Evolutionary conservation across 2,113 vertebrate genomes (phyloP), one percentile per base, ranked within the genome.

Genomic region (Eonycteris spelaea): DNA sequence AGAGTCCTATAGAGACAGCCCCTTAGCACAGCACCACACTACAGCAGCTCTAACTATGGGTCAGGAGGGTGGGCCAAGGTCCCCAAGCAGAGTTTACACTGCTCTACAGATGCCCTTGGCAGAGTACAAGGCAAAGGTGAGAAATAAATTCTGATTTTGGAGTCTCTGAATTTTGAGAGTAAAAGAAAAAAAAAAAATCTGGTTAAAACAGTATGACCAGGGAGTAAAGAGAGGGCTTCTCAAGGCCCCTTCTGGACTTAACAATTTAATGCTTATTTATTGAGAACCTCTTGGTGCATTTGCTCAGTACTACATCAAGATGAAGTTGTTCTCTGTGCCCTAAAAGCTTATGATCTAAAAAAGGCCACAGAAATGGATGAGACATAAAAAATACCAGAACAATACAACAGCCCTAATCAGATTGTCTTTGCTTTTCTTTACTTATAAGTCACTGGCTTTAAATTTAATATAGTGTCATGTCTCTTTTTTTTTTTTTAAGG

Each of bases 401-500:
- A 95, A 95, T 55, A 68, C 71, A 92, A 94, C 61, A 73, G 51
- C 94, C 86, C 97, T 96, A 96, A 97, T 96, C 91, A 97, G 70
- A 94, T 86, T 51, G 45, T 22, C 95, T 96, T 97, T 94, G 86
- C 86, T 96, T 95, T 95, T 59, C 95, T 97, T 94, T 95, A 95
- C 92, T 94, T 94, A 65, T 95, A 97, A 97, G 97, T 95, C 95
- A 80, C 83, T 67, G 94, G 96, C 95, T 97, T 98, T 97, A 98
- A 97, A 97, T 97, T 97, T 97, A 98, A 98, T 97, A 98, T 95
- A 94, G 68, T 97, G 74, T 93, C 96, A 85, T 70, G 59, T 96
- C 94, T 97, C 95, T 43, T 43, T 43, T 97, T 96, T 98, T 97
- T 97, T 97, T 96, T 51, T 96, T 95, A 67, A 96, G 65, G 95